phyloP scores from a whole-genome alignment of 2,113 vertebrate species.

The Brachyhypopomus occidentalis region DNA sequence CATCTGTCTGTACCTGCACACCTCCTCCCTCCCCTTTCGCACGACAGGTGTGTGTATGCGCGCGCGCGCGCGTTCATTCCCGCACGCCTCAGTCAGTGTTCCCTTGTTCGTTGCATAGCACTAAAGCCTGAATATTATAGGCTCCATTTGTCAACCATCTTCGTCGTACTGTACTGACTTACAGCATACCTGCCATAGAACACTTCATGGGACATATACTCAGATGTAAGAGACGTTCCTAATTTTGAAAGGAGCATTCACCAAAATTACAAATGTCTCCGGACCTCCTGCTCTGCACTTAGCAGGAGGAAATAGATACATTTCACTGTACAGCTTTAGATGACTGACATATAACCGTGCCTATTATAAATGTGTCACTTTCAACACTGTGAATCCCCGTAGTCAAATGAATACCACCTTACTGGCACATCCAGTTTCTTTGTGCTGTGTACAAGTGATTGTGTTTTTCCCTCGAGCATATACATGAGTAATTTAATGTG shows the following conservation, averaged over 20 bases:
- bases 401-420: neutral
- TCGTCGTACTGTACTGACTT: slow-evolving; percentile 53
- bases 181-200: neutral
- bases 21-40: slow-evolving; percentile 31
- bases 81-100: slow-evolving; percentile 31
- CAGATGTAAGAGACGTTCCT: no score
- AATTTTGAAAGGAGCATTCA: neutral
- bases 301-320: neutral
- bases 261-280: neutral
- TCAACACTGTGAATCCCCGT: neutral
- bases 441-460: neutral
- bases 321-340: neutral
- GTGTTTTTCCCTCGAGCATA: neutral
- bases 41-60: slow-evolving; percentile 45
- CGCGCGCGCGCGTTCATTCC: slow-evolving; percentile 26
- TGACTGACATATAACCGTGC: neutral
- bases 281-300: neutral
- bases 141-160: slow-evolving; percentile 36
- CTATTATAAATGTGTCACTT: neutral
- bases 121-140: slow-evolving; percentile 40
- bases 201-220: neutral
- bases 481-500: slow-evolving; percentile 5
- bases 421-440: neutral
- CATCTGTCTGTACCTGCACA: slow-evolving; percentile 60
- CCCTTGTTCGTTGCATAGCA: slow-evolving; percentile 19